Evolutionary conservation across 35 echinoderm and acorn worm genomes (phyloP).

Genomic region (Eucidaris tribuloides): DNA sequence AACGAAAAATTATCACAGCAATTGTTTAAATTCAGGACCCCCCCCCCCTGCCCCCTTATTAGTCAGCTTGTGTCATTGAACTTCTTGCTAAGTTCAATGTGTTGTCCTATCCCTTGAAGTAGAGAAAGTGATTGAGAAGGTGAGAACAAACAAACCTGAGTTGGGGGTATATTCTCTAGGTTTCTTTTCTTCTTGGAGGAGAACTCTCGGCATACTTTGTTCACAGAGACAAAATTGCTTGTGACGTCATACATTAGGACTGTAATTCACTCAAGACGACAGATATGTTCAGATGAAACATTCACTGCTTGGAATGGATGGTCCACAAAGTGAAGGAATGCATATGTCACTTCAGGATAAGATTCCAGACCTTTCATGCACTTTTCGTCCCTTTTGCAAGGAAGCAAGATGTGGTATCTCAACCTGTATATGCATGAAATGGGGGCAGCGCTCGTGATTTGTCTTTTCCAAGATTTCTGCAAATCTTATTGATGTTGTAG

Average conservation of each 20-base stretch:
- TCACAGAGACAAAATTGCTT: neutral
- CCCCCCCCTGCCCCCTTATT: neutral
- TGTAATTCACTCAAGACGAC: neutral
- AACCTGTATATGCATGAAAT: conserved; percentile 56
- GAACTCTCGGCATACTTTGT: conserved; percentile 5
- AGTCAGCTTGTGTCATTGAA: neutral
- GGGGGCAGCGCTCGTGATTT: conserved; percentile 13
- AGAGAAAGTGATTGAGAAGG: neutral
- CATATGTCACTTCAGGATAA: conserved; percentile 22
- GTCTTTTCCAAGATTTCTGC: conserved; percentile 7
- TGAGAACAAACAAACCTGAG: neutral
- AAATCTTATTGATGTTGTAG: neutral
- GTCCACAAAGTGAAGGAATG: neutral
- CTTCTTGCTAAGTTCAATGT: neutral
- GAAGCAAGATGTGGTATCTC: conserved; percentile 48
- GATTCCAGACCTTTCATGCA: conserved; percentile 34
- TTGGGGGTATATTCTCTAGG: neutral
- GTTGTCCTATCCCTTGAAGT: neutral
- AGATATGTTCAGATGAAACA: neutral
- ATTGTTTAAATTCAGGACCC: neutral
- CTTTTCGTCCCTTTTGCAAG: conserved; percentile 33
- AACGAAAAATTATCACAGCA: no score
- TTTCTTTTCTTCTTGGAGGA: neutral
- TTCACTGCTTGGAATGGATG: neutral
- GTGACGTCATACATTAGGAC: conserved; percentile 23